These are phyloP conservation scores for Chionodraco myersi DNA, from an alignment of 2,113 vertebrate species.

Conservation along the genomic window DNA sequence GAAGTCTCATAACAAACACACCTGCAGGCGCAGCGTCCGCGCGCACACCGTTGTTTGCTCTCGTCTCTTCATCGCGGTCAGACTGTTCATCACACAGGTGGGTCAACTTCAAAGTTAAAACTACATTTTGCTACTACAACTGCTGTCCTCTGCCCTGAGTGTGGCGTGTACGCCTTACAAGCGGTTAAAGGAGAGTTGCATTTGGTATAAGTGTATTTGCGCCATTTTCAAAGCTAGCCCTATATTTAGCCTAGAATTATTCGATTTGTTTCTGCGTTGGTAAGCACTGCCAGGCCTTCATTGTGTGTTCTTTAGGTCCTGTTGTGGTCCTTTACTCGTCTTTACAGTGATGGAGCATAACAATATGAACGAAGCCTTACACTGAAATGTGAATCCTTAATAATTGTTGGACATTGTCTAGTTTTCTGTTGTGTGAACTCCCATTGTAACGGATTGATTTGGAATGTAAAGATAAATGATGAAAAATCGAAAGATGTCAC, in stretches of 20 bases:
- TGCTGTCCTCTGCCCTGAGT: rapidly evolving
- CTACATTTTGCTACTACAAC: neutral
- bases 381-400: neutral
- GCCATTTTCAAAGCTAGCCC: neutral
- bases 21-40: conserved; percentile 29
- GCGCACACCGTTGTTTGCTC: neutral
- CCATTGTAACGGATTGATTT: neutral
- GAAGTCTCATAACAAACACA: conserved; percentile 45
- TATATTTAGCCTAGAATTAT: neutral
- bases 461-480: neutral
- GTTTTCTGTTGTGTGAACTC: neutral
- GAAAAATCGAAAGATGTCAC: neutral
- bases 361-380: neutral
- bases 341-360: neutral
- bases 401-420: neutral
- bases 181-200: neutral
- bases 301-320: neutral
- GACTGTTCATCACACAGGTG: conserved; percentile 26
- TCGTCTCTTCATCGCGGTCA: neutral
- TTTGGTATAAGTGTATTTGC: neutral
- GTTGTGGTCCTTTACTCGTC: neutral
- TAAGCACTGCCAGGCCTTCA: too few relatives aligned
- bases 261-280: neutral
- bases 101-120: neutral
- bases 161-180: neutral